Evolutionary conservation across 2,113 vertebrate genomes (phyloP), one percentile per base, ranked within the genome.

Genomic region (Leucoraja erinaceus): DNA sequence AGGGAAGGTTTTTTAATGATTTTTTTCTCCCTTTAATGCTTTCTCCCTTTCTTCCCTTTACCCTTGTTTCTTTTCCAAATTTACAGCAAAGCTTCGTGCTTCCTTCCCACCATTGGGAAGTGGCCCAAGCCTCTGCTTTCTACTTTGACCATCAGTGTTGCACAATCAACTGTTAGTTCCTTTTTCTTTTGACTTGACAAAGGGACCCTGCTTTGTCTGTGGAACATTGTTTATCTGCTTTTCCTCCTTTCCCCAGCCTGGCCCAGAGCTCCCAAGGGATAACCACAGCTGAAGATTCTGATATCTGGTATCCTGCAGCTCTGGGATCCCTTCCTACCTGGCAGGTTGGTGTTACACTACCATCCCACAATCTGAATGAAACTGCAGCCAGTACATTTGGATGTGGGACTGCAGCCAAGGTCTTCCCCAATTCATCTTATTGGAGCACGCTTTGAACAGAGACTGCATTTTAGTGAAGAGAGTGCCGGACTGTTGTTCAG

Each of bases 381-480:
- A 68, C 63, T 70, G 63, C 33, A 91, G 68, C 70, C 38, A 91
- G 22, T 47, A 72, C 11, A 11, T 31, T 91, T 72, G 38, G 38
- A 54, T 56, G 6, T 20, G 63, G 33, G 33, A 91, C 68, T 72
- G 22, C 20, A 72, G 38, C 38, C 8, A 74, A 72, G 33, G 25
- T 31, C 20, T 54, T 7, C 38, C 25, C 14, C 70, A 66, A 14
- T 91, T 54, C 90, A 91, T 38, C 90, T 28, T 68, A 28, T 74
- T 74, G 90, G 68, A 91, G 38, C 8, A 38, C 28, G 9, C 10
- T 4, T 4, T 91, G 90, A 91, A 16, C 88, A 91, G 16, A 70
- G 66, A 47, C 83, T 91, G 68, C 90, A 72, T 47, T 72, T 91
- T 91, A 91, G 38, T 91, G 66, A 90, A 33, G 31, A 54, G 20